Evolutionary conservation across 2,113 vertebrate species (phyloP), one percentile per base, ranked within the genome.

Genomic region (Porphyrio hochstetteri): DNA sequence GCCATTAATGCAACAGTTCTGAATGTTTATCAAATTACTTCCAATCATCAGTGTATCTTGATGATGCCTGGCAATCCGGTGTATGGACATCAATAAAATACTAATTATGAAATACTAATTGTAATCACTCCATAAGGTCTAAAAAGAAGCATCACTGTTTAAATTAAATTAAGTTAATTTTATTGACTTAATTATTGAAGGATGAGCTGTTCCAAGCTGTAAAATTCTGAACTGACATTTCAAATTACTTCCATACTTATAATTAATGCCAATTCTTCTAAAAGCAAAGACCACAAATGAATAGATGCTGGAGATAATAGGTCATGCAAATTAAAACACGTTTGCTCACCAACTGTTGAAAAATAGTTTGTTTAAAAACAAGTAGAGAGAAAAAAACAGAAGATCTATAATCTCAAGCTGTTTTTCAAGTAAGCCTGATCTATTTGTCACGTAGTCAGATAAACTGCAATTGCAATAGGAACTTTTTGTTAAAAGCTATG

Each of bases 101-200:
- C 92, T 97, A 97, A 98, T 97, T 98, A 97, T 93, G 93, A 97
- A 96, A 97, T 96, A 97, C 92, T 98, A 97, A 97, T 97, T 98
- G 92, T 97, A 97, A 96, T 97, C 94, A 94, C 72, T 97, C 53
- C 84, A 94, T 90, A 95, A 96, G 85, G 82, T 95, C 86, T 96
- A 93, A 96, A 97, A 96, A 96, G 91, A 88, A 96, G 79, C 83
- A 96, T 67, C 35, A 35, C 53, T 85, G 56, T 97, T 98, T 97
- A 97, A 97, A 98, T 97, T 98, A 97, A 97, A 97, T 98, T 97
- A 97, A 97, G 80, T 96, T 96, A 96, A 93, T 97, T 97, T 97
- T 97, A 98, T 97, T 98, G 96, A 97, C 95, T 97, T 97, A 97
- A 96, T 98, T 98, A 98, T 97, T 96, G 94, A 97, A 97, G 91